These are phyloP conservation scores for Zygaena filipendulae DNA, from an alignment of 2,888 invertebrate genomes.

Conservation along the genomic window DNA sequence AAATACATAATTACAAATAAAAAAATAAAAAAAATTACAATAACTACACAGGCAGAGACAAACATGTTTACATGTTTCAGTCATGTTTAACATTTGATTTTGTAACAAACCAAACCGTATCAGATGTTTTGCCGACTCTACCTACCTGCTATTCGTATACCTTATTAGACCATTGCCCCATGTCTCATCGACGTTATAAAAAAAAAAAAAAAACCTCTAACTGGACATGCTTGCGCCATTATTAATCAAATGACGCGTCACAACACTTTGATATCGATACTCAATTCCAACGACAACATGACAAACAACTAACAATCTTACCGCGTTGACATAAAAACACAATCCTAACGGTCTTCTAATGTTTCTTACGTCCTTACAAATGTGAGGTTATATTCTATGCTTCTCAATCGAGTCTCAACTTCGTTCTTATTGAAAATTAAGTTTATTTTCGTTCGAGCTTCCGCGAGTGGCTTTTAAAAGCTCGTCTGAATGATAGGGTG, in stretches of 20 bases:
- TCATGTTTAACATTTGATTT: too few species aligned
- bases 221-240: conserved; percentile 56
- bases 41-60: too few species aligned
- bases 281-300: too few species aligned
- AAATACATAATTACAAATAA: too few species aligned
- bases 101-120: too few species aligned
- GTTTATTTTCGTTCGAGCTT: conserved; percentile 10
- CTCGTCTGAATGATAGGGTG: conserved; percentile 41
- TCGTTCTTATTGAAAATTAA: conserved; percentile 11
- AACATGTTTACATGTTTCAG: too few species aligned
- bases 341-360: conserved; percentile 4
- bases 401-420: conserved; percentile 17
- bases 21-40: too few species aligned
- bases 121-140: too few species aligned
- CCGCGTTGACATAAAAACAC: conserved; percentile 12
- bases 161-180: too few species aligned
- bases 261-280: conserved; percentile 63
- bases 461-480: neutral
- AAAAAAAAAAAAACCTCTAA: conserved; percentile 35
- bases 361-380: conserved; percentile 19
- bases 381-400: conserved; percentile 13
- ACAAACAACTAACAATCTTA: conserved; percentile 53
- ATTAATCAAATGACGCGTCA: conserved; percentile 65
- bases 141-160: too few species aligned
- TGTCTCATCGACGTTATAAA: conserved; percentile 45